Base-by-base conservation (phyloP, 1,140 invertebrate genomes). In the Atopsyche davidsoni region DNA sequence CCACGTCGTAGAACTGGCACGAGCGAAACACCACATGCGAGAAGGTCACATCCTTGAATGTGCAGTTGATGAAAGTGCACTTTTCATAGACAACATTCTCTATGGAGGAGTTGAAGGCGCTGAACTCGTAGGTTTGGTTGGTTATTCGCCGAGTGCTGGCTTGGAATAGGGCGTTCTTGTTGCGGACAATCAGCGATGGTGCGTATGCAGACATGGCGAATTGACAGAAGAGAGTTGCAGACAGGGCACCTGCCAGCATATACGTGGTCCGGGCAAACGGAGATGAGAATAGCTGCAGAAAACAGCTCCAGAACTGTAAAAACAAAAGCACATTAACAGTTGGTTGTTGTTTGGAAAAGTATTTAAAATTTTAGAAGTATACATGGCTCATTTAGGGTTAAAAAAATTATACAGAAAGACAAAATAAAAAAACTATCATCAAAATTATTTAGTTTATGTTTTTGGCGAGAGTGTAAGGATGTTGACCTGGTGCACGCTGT, bases 301-400 rank as follows among this genome's bases (percentile, higher is more conserved):
- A 79, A 19, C 75, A 73, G 59, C 75, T 77, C 69, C 75, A 79
- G 57, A 79, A 79, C 76, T 79, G 65, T 1, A 57, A 62, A 47
- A 57, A 58, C 35, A 55, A 45, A 48, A 50, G 21, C 31, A 46
- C 34, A 36, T 51, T 18, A 19, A 24, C 23, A 50, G 2, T 28
- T 28, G n/a, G 6, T 6, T 28, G 25, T 28, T 28, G 25, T 28
- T 28, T 28, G 25, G 6, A 28, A n/a, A n/a, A 6, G n/a, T 28
- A 28, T 6, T n/a, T 28, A 28, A 28, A 28, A 28, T 28, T 28
- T 28, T 28, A n/a, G n/a, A 28, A 28, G 25, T 6, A 7, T 28
- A n/a, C 6, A n/a, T 7, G 25, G 25, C 25, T 28, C 6, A 28
- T 28, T n/a, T 7, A 28, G 6, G 25, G n/a, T 7, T 7, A 7